Conservation (phyloP, 2,888 invertebrate species). For the Euproctis similis region DNA sequence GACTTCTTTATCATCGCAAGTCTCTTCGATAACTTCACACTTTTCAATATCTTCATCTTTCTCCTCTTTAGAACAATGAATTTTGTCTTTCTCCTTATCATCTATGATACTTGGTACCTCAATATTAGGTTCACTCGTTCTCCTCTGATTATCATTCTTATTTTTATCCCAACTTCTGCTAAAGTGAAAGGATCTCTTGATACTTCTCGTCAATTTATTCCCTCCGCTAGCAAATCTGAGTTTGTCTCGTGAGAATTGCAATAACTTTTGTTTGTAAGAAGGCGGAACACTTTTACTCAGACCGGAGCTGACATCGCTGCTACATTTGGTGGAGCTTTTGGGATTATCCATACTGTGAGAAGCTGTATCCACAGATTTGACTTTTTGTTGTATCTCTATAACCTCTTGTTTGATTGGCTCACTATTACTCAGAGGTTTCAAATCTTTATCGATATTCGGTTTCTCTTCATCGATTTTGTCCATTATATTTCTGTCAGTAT, state of each 20-base stretch:
- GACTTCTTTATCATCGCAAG: slow-evolving; percentile 52
- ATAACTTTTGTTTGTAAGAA: slow-evolving; percentile 66
- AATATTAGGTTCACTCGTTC: slow-evolving; percentile 63
- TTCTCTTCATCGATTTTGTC: slow-evolving; percentile 66
- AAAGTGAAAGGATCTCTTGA: slow-evolving; percentile 67
- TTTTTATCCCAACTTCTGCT: slow-evolving; percentile 66
- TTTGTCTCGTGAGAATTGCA: slow-evolving; percentile 69
- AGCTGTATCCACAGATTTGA: slow-evolving; percentile 55
- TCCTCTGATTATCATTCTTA: slow-evolving; percentile 51
- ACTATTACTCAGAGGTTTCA: slow-evolving; percentile 19
- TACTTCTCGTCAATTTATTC: slow-evolving; percentile 63
- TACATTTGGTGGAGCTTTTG: slow-evolving; percentile 59
- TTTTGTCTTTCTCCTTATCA: slow-evolving; percentile 18
- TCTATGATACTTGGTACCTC: slow-evolving; percentile 46
- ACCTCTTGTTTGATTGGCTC: slow-evolving; percentile 30
- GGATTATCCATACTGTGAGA: slow-evolving; percentile 66
- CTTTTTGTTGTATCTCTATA: slow-evolving; percentile 42
- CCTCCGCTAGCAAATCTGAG: slow-evolving; percentile 65
- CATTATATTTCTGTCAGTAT: slow-evolving; percentile 54
- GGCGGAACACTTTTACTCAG: slow-evolving; percentile 71
- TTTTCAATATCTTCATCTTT: slow-evolving; percentile 63
- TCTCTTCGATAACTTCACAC: slow-evolving; percentile 62
- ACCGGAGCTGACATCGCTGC: slow-evolving; percentile 57
- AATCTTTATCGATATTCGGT: slow-evolving; percentile 37
- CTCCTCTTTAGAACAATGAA: slow-evolving; percentile 55